phyloP scores from a whole-genome alignment of 2,113 vertebrate species.

The Trichechus manatus region DNA sequence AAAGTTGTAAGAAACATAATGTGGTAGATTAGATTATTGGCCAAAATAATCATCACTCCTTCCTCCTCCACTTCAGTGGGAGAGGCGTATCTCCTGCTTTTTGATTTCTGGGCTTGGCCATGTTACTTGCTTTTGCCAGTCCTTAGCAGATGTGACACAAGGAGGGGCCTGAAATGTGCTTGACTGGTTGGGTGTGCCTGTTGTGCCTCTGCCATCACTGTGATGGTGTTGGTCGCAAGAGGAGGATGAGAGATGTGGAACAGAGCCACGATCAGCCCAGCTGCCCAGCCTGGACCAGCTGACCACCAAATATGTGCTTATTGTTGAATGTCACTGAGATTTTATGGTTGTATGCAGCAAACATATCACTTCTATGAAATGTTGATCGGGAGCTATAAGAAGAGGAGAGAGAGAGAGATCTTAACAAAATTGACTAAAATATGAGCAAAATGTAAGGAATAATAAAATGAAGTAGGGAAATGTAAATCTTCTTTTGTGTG shows the following conservation, averaged over 20 bases:
- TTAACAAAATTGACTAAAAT: background rate
- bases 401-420: background rate
- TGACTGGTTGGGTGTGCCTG: background rate
- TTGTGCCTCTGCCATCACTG: background rate
- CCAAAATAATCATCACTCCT: background rate
- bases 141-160: background rate
- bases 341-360: background rate
- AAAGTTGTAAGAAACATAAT: background rate
- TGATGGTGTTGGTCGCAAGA: background rate
- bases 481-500: background rate
- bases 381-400: background rate
- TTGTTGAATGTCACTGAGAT: background rate
- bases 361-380: background rate
- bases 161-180: background rate
- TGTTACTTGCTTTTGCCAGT: background rate
- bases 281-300: background rate
- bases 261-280: background rate
- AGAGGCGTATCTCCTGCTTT: background rate
- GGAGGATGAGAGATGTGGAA: background rate
- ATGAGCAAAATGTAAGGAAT: background rate
- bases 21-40: background rate
- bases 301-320: background rate
- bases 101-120: background rate
- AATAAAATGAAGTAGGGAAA: background rate
- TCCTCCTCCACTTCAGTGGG: background rate